phyloP scores from a whole-genome alignment of 2,797 vertebrate genomes.

The Natrix natrix region DNA sequence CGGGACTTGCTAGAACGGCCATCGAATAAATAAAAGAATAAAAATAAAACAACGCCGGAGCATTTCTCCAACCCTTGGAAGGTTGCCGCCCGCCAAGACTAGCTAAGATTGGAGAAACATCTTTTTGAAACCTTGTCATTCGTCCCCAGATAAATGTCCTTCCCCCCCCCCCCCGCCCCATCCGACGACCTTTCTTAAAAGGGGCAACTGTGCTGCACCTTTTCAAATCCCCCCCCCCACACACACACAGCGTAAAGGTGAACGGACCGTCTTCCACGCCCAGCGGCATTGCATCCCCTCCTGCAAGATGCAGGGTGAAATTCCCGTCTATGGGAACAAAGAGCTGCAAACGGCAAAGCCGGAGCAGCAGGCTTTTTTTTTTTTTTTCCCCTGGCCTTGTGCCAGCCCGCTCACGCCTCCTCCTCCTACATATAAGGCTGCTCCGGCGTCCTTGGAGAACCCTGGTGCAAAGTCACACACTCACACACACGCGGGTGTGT shows the following conservation, averaged over 20 bases:
- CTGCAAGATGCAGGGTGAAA: background rate
- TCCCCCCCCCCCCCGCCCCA: accelerated
- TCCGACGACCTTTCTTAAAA: background rate
- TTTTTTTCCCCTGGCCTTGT: background rate
- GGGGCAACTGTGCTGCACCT: background rate
- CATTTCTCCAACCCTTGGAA: background rate
- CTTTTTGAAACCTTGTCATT: too few relatives aligned
- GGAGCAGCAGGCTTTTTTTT: accelerated
- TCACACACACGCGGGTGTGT: too few relatives aligned
- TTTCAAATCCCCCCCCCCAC: background rate
- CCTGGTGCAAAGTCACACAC: background rate
- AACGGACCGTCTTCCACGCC: background rate
- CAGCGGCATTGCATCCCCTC: background rate
- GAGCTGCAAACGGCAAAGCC: background rate
- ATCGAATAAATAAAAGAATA: background rate
- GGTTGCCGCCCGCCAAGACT: background rate
- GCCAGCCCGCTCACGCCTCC: background rate
- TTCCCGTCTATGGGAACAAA: background rate
- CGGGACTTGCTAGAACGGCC: background rate
- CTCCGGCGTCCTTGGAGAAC: background rate
- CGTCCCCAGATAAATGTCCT: background rate
- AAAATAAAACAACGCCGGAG: background rate
- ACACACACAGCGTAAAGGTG: background rate
- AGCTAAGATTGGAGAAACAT: background rate
- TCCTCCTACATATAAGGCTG: background rate